These are phyloP conservation scores for Nasonia vitripennis DNA, from an alignment of 1,140 invertebrate species.

Conservation along the genomic window DNA sequence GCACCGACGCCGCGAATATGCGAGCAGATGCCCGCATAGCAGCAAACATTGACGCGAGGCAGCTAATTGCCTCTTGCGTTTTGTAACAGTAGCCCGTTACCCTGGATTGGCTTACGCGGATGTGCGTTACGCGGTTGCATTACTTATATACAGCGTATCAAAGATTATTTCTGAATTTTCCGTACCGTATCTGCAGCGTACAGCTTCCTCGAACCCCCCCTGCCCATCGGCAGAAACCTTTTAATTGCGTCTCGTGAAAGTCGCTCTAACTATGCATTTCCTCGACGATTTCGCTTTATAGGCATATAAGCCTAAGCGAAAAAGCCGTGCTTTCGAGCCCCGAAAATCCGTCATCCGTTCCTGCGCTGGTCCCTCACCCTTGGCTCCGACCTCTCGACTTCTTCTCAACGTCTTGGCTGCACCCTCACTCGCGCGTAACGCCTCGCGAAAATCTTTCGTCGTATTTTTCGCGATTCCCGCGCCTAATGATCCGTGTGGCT, in stretches of 20 bases:
- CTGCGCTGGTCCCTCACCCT: neutral
- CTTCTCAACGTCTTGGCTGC: slow-evolving; percentile 40
- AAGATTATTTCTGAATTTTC: neutral
- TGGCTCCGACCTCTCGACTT: neutral
- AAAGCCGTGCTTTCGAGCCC: neutral
- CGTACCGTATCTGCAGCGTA: too few species aligned
- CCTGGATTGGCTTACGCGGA: slow-evolving; percentile 63
- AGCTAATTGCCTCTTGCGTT: slow-evolving; percentile 67
- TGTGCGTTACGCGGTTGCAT: slow-evolving; percentile 46
- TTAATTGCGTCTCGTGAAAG: neutral
- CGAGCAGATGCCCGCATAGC: neutral
- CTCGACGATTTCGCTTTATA: neutral
- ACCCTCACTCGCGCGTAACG: neutral
- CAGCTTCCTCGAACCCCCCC: too few species aligned
- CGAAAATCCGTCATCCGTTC: slow-evolving; percentile 21
- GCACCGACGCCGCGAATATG: neutral
- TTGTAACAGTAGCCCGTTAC: slow-evolving; percentile 66
- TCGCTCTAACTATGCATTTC: slow-evolving; percentile 6
- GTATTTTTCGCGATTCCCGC: slow-evolving; percentile 66
- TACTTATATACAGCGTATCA: neutral
- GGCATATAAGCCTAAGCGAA: neutral
- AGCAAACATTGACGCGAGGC: slow-evolving; percentile 53
- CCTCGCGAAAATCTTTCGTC: slow-evolving; percentile 57
- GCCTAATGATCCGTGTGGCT: slow-evolving; percentile 70
- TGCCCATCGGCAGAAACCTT: neutral